Evolutionary conservation across 2,797 vertebrate species (phyloP).

Genomic region (Emys orbicularis): DNA sequence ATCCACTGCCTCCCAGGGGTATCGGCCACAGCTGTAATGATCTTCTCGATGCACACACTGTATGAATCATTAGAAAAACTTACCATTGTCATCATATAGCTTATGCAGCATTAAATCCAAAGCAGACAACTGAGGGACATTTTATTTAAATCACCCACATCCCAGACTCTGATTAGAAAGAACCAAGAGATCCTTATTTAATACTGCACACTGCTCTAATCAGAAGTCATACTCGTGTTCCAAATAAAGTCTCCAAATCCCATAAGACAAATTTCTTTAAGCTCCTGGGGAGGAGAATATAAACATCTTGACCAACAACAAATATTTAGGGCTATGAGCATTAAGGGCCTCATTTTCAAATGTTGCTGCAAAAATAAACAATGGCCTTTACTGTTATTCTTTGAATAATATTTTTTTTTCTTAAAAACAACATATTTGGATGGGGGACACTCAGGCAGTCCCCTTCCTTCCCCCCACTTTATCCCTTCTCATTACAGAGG

Average conservation of each 20-base stretch:
- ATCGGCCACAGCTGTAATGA: fast-evolving
- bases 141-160: conserved; percentile 18
- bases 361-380: conserved; percentile 29
- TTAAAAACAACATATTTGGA: conserved; percentile 37
- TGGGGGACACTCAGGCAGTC: conserved; percentile 61
- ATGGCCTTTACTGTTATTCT: conserved; percentile 38
- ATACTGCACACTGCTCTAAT: not conserved
- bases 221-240: conserved; percentile 30
- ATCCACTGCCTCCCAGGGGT: not conserved
- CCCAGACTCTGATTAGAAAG: not conserved
- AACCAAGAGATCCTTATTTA: not conserved
- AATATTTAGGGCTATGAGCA: conserved; percentile 37
- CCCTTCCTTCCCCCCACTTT: conserved; percentile 30
- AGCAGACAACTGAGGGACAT: conserved; percentile 11
- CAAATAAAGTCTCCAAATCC: conserved; percentile 31
- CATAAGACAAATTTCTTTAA: conserved; percentile 54
- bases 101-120: not conserved
- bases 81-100: not conserved
- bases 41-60: not conserved
- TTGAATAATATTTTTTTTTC: not conserved
- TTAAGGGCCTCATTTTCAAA: conserved; percentile 39
- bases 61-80: not conserved
- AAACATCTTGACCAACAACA: conserved; percentile 43
- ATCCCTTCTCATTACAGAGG: conserved; percentile 62
- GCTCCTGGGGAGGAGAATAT: conserved; percentile 34